phyloP scores from a whole-genome alignment of 2,888 invertebrate genomes.

The Arrhopalites spinosus region DNA sequence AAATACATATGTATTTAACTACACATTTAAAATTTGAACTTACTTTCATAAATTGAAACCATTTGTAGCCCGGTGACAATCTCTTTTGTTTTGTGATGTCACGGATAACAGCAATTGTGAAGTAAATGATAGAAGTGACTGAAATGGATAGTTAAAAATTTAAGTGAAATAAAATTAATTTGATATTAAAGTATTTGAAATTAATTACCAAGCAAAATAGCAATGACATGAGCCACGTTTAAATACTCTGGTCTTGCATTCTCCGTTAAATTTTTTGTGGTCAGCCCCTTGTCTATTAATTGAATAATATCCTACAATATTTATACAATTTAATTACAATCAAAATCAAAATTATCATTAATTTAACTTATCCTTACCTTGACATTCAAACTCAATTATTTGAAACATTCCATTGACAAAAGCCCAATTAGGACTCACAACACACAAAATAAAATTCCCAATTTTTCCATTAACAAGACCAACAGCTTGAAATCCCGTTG shows the following conservation, averaged over 20 bases:
- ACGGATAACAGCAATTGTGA: constrained; percentile 35
- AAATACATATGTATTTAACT: not conserved
- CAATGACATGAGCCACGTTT: too few relatives aligned
- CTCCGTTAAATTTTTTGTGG: too few relatives aligned
- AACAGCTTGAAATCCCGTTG: constrained; percentile 10
- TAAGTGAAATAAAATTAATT: not conserved
- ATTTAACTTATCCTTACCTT: constrained; percentile 35
- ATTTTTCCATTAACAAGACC: constrained; percentile 15
- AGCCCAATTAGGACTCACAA: constrained; percentile 50
- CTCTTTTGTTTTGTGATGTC: constrained; percentile 39
- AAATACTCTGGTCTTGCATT: too few relatives aligned
- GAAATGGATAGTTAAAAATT: not conserved
- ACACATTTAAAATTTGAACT: not conserved
- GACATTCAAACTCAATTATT: constrained; percentile 42
- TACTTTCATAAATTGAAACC: constrained; percentile 42
- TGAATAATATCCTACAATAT: too few relatives aligned
- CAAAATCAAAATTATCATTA: not conserved
- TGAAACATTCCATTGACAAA: constrained; percentile 41
- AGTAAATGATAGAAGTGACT: constrained; percentile 34
- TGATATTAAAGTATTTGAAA: too few relatives aligned
- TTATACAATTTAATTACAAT: too few relatives aligned
- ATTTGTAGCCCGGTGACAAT: constrained; percentile 36
- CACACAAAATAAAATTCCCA: constrained; percentile 24
- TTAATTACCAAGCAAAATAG: too few relatives aligned
- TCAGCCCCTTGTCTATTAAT: constrained; percentile 36